Evolutionary conservation across 1,140 invertebrate genomes (phyloP), one percentile per base, ranked within the genome.

Genomic region (Agrilus planipennis): DNA sequence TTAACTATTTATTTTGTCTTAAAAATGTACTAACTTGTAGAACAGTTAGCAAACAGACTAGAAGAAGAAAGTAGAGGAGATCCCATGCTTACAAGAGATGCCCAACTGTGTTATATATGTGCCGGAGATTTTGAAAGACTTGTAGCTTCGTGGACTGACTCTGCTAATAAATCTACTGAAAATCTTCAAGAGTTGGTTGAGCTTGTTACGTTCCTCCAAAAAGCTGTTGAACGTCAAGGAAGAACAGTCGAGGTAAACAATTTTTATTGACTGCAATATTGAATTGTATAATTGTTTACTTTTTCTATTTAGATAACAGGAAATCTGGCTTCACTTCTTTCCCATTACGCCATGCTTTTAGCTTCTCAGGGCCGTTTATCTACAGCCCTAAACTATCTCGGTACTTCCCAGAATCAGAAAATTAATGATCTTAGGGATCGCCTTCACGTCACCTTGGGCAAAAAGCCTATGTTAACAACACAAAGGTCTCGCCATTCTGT

Each of bases 101-200:
- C 89, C n/a, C 75, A 83, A 52, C 69, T 93, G 5, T 93, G 89
- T 63, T 93, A 89, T 57, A 80, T 92, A 45, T 88, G 84, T 64
- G 81, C 86, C 12, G 84, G 85, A 15, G 87, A 84, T 63, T 67
- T 91, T 30, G 79, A 83, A 28, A 77, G 77, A 52, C 59, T 81
- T 12, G 69, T 79, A 1, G 60, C 70, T 11, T 69, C 69, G 2
- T 72, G 73, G 57, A 67, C 61, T 45, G 52, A 46, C 7, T 47
- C 54, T 9, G 47, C 45, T 6, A 12, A 39, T 10, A 50, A 48
- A 14, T 54, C 59, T 4, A 67, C 74, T 2, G 57, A 56, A 2
- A 67, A 70, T 31, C 67, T 81, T 12, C 74, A 90, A 72, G 81
- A 86, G 49, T 56, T 88, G 5, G 81, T 87, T 1, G 87, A 91